Base-by-base conservation (phyloP, 2,888 invertebrate genomes). In the Dioctria rufipes region DNA sequence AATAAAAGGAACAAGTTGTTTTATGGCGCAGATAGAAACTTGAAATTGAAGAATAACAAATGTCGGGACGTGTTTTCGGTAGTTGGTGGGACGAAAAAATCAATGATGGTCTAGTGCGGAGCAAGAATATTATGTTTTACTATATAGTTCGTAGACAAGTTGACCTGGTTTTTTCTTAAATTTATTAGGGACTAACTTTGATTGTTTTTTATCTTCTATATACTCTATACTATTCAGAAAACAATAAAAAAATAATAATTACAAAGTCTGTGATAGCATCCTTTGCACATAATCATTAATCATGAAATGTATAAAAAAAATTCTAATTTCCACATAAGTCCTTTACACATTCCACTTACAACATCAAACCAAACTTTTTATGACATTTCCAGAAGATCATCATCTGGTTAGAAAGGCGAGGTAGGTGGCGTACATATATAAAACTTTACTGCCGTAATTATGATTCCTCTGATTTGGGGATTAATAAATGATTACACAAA, bases 361-460 rank as follows among this genome's bases (percentile, higher is more conserved):
- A 25, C 25, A 25, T 25, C 43, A 13, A 61, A 11, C 51, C 63
- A 9, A 9, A n/a, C 25, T 73, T 25, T 25, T 61, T 46, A 63
- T 49, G 5, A 49, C 61, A 25, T 11, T 37, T 61, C 65, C 9
- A 71, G 43, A 54, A 46, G 49, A 25, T 25, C 25, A 25, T 25
- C 43, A 63, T 49, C 39, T 49, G 6, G 25, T 25, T 25, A 25
- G 13, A 54, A 4, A 54, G 8, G 65, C 58, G 5, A 39, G 43
- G 42, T 5, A 51, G 8, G 80, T 58, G 65, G 49, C n/a, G 61
- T 54, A 58, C 54, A 80, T 81, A 81, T 25, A 25, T 25, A 81
- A 80, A 77, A 49, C 80, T 80, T 81, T 81, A 81, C 61, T 65
- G 60, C 81, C 51, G 46, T 80, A 79, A 81, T 81, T 79, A 81